Evolutionary conservation across 2,888 invertebrate species (phyloP).

Genomic region (Aphodius sticticus): DNA sequence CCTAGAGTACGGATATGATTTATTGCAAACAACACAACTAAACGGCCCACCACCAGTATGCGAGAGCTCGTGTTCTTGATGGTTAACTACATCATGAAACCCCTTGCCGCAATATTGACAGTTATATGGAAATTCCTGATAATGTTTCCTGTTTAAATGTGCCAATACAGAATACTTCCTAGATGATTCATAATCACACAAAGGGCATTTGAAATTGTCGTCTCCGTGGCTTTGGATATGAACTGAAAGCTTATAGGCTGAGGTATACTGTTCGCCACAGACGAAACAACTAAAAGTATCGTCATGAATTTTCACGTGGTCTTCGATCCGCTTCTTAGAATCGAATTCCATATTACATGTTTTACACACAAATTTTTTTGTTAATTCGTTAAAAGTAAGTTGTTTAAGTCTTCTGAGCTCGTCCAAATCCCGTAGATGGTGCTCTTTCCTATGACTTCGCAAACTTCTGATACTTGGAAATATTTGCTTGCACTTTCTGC

Average conservation of each 20-base stretch:
- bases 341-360: slow-evolving; percentile 49
- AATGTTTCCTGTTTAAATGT: slow-evolving; percentile 31
- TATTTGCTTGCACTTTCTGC: slow-evolving; percentile 61
- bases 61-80: slow-evolving; percentile 60
- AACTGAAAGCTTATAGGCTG: slow-evolving; percentile 52
- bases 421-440: slow-evolving; percentile 59
- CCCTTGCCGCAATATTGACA: slow-evolving; percentile 63
- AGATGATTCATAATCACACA: slow-evolving; percentile 50
- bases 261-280: slow-evolving; percentile 52
- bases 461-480: slow-evolving; percentile 62
- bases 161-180: slow-evolving; percentile 50
- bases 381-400: slow-evolving; percentile 44
- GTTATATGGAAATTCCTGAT: slow-evolving; percentile 15
- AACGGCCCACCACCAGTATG: slow-evolving; percentile 46
- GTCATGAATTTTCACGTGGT: slow-evolving; percentile 48
- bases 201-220: slow-evolving; percentile 52
- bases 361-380: slow-evolving; percentile 48
- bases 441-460: slow-evolving; percentile 60
- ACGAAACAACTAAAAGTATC: slow-evolving; percentile 59
- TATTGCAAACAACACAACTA: slow-evolving; percentile 58
- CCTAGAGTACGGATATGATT: slow-evolving; percentile 51
- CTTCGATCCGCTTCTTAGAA: slow-evolving; percentile 46
- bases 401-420: slow-evolving; percentile 19
- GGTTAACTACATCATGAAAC: slow-evolving; percentile 63
- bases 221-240: slow-evolving; percentile 49